Evolutionary conservation across 2,797 vertebrate species (phyloP).

Genomic region (Halcyon chelicuti): DNA sequence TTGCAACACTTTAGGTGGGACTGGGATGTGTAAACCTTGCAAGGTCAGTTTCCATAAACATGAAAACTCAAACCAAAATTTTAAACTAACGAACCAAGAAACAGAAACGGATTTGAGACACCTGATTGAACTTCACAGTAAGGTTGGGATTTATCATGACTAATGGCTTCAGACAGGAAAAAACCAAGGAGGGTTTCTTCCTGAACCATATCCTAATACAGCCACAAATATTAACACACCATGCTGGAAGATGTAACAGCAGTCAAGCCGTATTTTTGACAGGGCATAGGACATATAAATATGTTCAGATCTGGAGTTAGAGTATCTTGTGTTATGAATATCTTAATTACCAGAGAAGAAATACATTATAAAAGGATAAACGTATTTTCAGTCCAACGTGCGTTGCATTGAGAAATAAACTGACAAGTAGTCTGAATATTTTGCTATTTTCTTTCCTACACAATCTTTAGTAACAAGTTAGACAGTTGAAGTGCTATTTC

Average conservation of each 20-base stretch:
- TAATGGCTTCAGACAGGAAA: slow-evolving; percentile 70
- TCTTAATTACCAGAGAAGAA: slow-evolving; percentile 71
- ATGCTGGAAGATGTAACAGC: slow-evolving; percentile 73
- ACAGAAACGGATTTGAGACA: slow-evolving; percentile 54
- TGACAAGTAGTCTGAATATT: slow-evolving; percentile 60
- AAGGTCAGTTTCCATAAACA: slow-evolving; percentile 51
- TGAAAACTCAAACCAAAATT: slow-evolving; percentile 43
- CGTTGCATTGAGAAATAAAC: slow-evolving; percentile 71
- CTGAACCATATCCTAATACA: slow-evolving; percentile 65
- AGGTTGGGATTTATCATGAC: slow-evolving; percentile 72
- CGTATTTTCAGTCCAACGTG: slow-evolving; percentile 73
- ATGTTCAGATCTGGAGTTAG: slow-evolving; percentile 68
- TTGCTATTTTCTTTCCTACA: slow-evolving; percentile 64
- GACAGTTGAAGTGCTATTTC: slow-evolving; percentile 60
- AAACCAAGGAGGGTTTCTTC: slow-evolving; percentile 50
- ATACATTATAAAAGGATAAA: slow-evolving; percentile 66
- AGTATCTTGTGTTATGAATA: slow-evolving; percentile 57
- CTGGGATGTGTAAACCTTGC: slow-evolving; percentile 56
- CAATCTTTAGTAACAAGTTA: slow-evolving; percentile 70
- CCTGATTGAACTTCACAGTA: slow-evolving; percentile 71
- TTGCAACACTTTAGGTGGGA: slow-evolving; percentile 54
- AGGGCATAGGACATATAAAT: slow-evolving; percentile 67
- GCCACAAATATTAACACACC: slow-evolving; percentile 73
- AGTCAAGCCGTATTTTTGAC: slow-evolving; percentile 55
- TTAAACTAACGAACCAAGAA: slow-evolving; percentile 55